These are phyloP conservation scores for Palythoa caribaeorum DNA, from an alignment of 92 coral and sea anemone species.

Conservation along the genomic window DNA sequence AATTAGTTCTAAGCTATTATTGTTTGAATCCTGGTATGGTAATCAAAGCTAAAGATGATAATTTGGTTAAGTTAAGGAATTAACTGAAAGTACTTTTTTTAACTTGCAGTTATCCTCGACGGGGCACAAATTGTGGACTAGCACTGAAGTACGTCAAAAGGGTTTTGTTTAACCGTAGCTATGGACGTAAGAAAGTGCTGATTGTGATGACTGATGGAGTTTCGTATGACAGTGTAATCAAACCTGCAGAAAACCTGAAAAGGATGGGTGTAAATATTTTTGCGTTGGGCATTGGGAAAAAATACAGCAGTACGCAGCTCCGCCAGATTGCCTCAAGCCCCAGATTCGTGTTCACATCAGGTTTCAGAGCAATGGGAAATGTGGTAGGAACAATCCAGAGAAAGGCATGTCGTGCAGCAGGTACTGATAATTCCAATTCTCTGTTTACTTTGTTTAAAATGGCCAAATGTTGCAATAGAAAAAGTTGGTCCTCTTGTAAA, in stretches of 20 bases:
- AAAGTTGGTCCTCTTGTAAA: not conserved
- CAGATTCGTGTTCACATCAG: conserved; percentile 74
- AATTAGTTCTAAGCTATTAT: no score
- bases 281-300: conserved; percentile 86
- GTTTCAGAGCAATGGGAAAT: conserved; percentile 9
- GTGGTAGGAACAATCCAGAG: conserved; percentile 1
- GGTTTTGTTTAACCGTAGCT: conserved; percentile 17
- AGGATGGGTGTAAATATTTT: conserved; percentile 83
- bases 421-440: not conserved
- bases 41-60: no score
- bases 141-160: conserved; percentile 24
- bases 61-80: no score
- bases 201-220: conserved; percentile 87
- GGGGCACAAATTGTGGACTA: conserved; percentile 48
- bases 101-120: conserved; percentile 40
- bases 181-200: conserved; percentile 58
- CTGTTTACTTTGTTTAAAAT: not conserved
- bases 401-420: conserved; percentile 11
- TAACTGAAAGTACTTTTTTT: not conserved
- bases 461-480: not conserved
- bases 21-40: no score
- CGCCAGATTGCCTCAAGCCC: conserved; percentile 76
- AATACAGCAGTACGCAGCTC: conserved; percentile 80
- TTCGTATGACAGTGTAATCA: conserved; percentile 70
- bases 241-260: conserved; percentile 71